Evolutionary conservation across 2,113 vertebrate genomes (phyloP).

Genomic region (Taurulus bubalis): DNA sequence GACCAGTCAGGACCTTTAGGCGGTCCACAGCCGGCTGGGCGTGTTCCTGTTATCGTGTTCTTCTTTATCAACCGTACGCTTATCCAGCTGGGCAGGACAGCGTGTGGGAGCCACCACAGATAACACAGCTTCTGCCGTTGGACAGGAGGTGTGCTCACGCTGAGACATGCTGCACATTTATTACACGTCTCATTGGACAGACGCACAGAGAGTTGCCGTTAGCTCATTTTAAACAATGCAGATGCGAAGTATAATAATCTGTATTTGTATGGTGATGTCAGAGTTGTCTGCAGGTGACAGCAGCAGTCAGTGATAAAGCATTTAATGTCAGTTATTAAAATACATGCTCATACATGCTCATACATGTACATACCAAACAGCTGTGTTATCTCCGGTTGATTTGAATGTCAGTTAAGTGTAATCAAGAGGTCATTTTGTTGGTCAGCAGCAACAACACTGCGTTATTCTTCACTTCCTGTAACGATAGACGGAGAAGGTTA

Average conservation of each 20-base stretch:
- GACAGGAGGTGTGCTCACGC: slow-evolving; percentile 4
- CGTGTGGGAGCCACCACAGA: slow-evolving; percentile 39
- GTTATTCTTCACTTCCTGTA: background rate
- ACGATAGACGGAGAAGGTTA: background rate
- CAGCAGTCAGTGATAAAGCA: slow-evolving; percentile 8
- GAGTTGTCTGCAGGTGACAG: too few relatives aligned
- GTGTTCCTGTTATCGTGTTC: slow-evolving; percentile 36
- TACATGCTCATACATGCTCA: too few relatives aligned
- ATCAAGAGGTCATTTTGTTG: background rate
- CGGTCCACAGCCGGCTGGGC: background rate
- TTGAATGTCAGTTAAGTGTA: slow-evolving; percentile 2
- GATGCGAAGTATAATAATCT: background rate
- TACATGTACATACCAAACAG: too few relatives aligned
- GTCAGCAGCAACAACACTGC: background rate
- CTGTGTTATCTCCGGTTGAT: background rate
- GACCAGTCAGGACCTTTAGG: background rate
- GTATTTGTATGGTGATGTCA: background rate
- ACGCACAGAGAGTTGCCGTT: background rate
- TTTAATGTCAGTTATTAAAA: slow-evolving; percentile 20
- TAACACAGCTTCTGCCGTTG: slow-evolving; percentile 56
- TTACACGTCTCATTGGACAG: background rate
- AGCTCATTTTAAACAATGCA: background rate
- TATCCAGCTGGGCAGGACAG: slow-evolving; percentile 45
- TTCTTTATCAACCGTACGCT: slow-evolving; percentile 61
- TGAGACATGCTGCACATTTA: background rate